Percentiles rank a stretch among this genome's conserved stretches.
These are phyloP conservation scores for Mystacides longicornis DNA, from an alignment of 2,888 invertebrate genomes.

Conservation along the genomic window DNA sequence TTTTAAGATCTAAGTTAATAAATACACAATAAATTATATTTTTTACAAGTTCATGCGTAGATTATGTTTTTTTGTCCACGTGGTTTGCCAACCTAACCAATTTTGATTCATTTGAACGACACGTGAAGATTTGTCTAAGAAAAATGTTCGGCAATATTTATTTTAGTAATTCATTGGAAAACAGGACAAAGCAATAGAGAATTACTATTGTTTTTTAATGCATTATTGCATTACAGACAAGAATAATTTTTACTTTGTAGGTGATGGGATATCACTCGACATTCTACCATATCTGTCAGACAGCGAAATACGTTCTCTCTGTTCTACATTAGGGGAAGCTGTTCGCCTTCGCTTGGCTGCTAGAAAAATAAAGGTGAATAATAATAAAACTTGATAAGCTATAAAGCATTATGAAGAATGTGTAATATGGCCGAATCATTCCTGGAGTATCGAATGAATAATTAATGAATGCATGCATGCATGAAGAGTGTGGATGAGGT, in stretches of 20 bases:
- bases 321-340: background rate
- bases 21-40: background rate
- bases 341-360: background rate
- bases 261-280: background rate
- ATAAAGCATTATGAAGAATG: background rate
- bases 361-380: background rate
- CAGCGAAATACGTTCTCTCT: background rate
- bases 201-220: too few species aligned
- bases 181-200: too few species aligned
- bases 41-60: background rate
- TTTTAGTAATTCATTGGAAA: too few species aligned
- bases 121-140: background rate
- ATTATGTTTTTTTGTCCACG: background rate
- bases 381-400: background rate
- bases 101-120: background rate
- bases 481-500: background rate
- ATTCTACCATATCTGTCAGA: background rate
- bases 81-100: background rate
- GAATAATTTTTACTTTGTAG: background rate
- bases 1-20: background rate
- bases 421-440: background rate
- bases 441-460: background rate
- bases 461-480: too few species aligned
- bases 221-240: too few species aligned
- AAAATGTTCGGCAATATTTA: too few species aligned